Conservation (phyloP, 2,113 vertebrate genomes). For the Cottus gobio region DNA sequence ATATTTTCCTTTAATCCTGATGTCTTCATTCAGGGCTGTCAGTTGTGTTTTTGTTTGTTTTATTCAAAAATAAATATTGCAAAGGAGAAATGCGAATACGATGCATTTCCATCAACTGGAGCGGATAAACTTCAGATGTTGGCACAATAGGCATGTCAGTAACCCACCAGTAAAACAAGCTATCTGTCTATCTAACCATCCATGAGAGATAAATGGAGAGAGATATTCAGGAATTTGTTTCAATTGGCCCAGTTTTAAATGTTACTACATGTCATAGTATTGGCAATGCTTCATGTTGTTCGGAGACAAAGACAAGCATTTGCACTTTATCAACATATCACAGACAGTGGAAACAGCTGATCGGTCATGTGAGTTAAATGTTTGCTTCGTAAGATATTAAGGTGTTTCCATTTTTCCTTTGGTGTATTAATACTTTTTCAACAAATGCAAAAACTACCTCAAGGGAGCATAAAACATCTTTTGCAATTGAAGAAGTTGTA, state of each 20-base stretch:
- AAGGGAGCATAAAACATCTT: neutral
- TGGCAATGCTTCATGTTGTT: no score
- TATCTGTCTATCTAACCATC: neutral
- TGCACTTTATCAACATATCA: no score
- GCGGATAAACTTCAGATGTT: neutral
- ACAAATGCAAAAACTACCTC: no score
- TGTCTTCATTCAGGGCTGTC: neutral
- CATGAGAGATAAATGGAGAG: neutral
- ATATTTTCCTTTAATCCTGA: slow-evolving; percentile 10
- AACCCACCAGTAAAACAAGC: neutral
- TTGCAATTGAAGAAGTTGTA: neutral
- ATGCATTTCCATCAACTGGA: neutral
- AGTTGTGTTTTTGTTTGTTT: neutral
- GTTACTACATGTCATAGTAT: no score
- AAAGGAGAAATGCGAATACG: neutral
- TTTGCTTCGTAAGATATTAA: no score
- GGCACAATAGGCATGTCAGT: neutral
- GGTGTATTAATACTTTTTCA: no score
- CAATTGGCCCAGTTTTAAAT: no score
- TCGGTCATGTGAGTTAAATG: no score
- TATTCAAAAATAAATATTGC: neutral
- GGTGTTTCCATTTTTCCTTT: no score
- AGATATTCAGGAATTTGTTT: neutral
- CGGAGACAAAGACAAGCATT: no score
- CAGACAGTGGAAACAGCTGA: no score